A percentile compares a stretch with the other conserved stretches of the same genome.
Evolutionary conservation across 2,888 invertebrate species (phyloP).

Genomic region (Amitus sp.): DNA sequence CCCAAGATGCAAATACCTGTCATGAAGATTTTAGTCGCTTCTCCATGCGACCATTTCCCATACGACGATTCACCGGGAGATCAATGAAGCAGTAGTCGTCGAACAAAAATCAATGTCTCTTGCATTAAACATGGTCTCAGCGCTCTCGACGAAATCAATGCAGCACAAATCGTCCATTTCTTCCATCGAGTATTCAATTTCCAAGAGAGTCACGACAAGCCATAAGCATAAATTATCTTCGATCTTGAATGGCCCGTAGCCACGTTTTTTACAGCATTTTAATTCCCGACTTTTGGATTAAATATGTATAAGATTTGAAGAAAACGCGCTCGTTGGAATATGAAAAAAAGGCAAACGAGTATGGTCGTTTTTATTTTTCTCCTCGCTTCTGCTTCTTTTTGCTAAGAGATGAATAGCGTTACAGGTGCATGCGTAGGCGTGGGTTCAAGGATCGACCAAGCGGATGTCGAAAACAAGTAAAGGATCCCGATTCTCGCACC

Average conservation of each 20-base stretch:
- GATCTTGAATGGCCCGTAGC: slow-evolving; percentile 34
- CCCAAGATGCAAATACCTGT: too few species aligned
- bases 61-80: too few species aligned
- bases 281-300: slow-evolving; percentile 28
- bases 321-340: slow-evolving; percentile 25
- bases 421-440: slow-evolving; percentile 41
- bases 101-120: slow-evolving; percentile 38
- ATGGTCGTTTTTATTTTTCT: slow-evolving; percentile 15
- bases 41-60: too few species aligned
- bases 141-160: slow-evolving; percentile 32
- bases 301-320: slow-evolving; percentile 26
- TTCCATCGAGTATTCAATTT: slow-evolving; percentile 36
- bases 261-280: slow-evolving; percentile 24
- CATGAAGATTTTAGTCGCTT: too few species aligned
- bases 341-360: slow-evolving; percentile 1
- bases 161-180: slow-evolving; percentile 38
- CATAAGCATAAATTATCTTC: slow-evolving; percentile 40
- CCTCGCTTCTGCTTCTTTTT: slow-evolving; percentile 9
- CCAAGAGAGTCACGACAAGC: slow-evolving; percentile 36
- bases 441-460: slow-evolving; percentile 40
- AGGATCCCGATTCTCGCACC: slow-evolving; percentile 42
- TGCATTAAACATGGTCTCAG: slow-evolving; percentile 37
- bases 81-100: background rate
- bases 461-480: slow-evolving; percentile 39
- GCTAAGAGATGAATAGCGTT: slow-evolving; percentile 34